These are phyloP conservation scores for Microplitis mediator DNA, from an alignment of 1,140 invertebrate species.

Conservation along the genomic window DNA sequence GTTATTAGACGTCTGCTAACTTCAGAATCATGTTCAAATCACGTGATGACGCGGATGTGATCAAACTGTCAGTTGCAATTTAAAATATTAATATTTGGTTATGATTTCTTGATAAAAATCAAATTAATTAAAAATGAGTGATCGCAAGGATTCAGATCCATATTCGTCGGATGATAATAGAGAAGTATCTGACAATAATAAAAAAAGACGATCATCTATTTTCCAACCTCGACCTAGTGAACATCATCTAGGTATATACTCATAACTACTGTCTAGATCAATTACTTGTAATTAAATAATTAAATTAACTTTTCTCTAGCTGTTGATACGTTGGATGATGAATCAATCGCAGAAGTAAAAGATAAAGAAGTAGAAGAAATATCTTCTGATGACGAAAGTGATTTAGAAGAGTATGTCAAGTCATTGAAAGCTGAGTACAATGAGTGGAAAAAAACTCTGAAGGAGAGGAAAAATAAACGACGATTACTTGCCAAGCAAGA, in stretches of 20 bases:
- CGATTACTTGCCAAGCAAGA: constrained; percentile 35
- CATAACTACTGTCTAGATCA: neutral
- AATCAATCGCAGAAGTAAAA: neutral
- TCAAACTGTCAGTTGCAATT: too few relatives aligned
- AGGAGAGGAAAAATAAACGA: constrained; percentile 35
- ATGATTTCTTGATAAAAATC: too few relatives aligned
- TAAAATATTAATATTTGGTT: too few relatives aligned
- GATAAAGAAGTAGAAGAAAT: constrained; percentile 10
- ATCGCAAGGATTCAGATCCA: neutral
- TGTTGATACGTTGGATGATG: neutral
- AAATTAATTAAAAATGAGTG: neutral
- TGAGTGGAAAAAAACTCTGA: constrained; percentile 41
- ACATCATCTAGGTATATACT: neutral
- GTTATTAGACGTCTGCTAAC: too few relatives aligned
- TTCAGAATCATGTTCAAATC: neutral
- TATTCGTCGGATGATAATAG: neutral
- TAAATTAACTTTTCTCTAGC: neutral
- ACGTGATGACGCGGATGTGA: neutral
- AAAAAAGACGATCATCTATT: constrained; percentile 44
- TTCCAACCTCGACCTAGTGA: constrained; percentile 33
- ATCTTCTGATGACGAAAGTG: constrained; percentile 27
- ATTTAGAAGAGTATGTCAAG: constrained; percentile 43
- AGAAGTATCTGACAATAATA: neutral
- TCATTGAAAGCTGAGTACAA: constrained; percentile 41
- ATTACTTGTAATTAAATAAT: neutral